Evolutionary conservation across 2,888 invertebrate genomes (phyloP).

Genomic region (Mesodorylaimus sp.): DNA sequence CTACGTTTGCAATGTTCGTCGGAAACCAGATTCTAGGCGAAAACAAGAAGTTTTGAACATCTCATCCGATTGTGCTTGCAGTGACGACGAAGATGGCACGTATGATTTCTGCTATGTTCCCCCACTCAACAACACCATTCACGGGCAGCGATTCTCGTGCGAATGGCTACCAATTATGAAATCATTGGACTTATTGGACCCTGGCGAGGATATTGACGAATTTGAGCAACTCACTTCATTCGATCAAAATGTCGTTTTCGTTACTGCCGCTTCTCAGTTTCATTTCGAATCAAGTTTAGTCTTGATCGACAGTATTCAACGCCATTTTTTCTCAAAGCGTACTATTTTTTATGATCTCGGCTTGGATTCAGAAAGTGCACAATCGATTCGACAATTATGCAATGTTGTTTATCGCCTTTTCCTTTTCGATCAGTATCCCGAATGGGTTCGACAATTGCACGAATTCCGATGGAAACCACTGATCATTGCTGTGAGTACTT

Average conservation of each 20-base stretch:
- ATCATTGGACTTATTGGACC: no score
- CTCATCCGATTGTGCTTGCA: neutral
- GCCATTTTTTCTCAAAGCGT: conserved; percentile 2
- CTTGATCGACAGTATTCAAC: conserved; percentile 12
- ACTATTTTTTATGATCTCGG: conserved; percentile 15
- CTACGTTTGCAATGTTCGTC: no score
- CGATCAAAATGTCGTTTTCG: no score
- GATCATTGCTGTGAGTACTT: conserved; percentile 18
- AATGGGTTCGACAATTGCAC: conserved; percentile 9
- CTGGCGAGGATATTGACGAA: no score
- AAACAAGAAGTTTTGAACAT: neutral
- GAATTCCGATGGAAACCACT: conserved; percentile 20
- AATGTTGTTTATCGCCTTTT: conserved; percentile 16
- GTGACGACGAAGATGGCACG: neutral
- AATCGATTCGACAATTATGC: conserved; percentile 14
- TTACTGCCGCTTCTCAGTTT: conserved; percentile 1
- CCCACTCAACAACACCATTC: neutral
- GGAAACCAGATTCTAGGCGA: no score
- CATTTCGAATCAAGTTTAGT: conserved; percentile 1
- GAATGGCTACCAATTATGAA: no score
- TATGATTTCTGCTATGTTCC: neutral
- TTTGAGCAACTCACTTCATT: no score
- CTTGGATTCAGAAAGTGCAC: no score
- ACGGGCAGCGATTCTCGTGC: neutral
- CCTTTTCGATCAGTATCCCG: conserved; percentile 15